Percentiles rank a stretch among this genome's conserved stretches.
These are phyloP conservation scores for Callocephalon fimbriatum DNA, from an alignment of 2,113 vertebrate genomes.

Conservation along the genomic window DNA sequence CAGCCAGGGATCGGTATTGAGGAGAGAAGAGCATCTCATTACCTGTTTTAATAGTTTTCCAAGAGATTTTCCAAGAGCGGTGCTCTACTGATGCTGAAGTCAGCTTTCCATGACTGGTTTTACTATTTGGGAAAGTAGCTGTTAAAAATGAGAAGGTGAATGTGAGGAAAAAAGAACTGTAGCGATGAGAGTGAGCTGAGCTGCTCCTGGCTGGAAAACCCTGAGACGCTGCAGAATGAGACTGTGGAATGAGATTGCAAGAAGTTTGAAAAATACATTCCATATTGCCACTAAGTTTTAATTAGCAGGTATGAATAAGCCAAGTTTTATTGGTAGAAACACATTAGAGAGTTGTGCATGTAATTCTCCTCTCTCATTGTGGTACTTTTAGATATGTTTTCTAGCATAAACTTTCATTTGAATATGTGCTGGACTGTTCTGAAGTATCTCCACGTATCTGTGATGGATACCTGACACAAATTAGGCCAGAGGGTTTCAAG, in stretches of 20 bases:
- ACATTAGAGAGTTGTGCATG: not conserved
- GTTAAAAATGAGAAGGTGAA: not conserved
- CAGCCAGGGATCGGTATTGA: rapidly evolving
- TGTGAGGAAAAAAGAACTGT: not conserved
- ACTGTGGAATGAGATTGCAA: not conserved
- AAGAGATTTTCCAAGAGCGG: not conserved
- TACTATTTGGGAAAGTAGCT: not conserved
- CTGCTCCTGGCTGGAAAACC: not conserved
- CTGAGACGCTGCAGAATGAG: not conserved
- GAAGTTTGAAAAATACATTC: not conserved
- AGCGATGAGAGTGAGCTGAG: not conserved
- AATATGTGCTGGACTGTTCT: not conserved
- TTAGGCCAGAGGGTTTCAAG: not conserved
- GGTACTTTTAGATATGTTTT: not conserved
- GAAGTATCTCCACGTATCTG: rapidly evolving
- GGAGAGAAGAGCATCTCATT: not conserved
- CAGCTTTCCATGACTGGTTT: not conserved
- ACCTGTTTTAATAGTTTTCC: not conserved
- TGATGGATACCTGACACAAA: not conserved
- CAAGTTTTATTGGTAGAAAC: not conserved
- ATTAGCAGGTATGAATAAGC: not conserved
- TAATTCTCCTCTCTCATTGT: not conserved
- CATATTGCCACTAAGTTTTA: not conserved
- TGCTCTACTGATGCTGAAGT: not conserved
- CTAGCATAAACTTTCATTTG: not conserved